A percentile compares a stretch with the other conserved stretches of the same genome.
Conservation (phyloP, 2,113 vertebrate genomes). For the Perca fluviatilis region DNA sequence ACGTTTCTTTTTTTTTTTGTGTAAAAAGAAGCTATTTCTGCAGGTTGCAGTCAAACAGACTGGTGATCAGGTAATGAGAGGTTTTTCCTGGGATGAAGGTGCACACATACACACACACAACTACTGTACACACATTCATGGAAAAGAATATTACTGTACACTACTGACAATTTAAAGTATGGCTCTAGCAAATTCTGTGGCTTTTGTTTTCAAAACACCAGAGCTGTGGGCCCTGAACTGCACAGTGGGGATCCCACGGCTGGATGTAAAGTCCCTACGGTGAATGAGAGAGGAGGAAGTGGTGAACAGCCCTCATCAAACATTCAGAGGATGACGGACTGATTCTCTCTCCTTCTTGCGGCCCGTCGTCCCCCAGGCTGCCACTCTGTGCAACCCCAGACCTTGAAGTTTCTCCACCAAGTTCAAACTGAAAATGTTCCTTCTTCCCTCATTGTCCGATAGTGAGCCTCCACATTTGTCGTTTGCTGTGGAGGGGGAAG, state of each 20-base stretch:
- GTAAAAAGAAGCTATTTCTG: constrained; percentile 36
- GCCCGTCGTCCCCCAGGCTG: constrained; percentile 77
- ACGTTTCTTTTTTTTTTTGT: constrained; percentile 39
- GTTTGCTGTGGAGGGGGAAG: background rate
- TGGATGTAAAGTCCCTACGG: constrained; percentile 54
- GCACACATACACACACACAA: constrained; percentile 4
- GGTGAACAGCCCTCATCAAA: constrained; percentile 29
- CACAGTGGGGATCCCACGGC: constrained; percentile 42
- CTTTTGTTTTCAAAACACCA: constrained; percentile 47
- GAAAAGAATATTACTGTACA: constrained; percentile 52
- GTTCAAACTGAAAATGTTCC: constrained; percentile 86
- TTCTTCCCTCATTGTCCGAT: background rate
- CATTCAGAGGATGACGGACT: constrained; percentile 5
- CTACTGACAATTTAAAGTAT: constrained; percentile 32
- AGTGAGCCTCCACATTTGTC: constrained; percentile 10
- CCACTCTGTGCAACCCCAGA: constrained; percentile 87
- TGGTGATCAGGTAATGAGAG: constrained; percentile 51
- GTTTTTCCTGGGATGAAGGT: constrained; percentile 72
- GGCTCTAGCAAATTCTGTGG: constrained; percentile 62
- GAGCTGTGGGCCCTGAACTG: constrained; percentile 45
- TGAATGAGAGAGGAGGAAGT: constrained; percentile 30
- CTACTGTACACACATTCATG: constrained; percentile 41
- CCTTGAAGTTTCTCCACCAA: constrained; percentile 86
- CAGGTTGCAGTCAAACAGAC: constrained; percentile 13
- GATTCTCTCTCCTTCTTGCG: background rate